Evolutionary conservation across 2,797 vertebrate species (phyloP), one percentile per base, ranked within the genome.

Genomic region (Okamejei kenojei): DNA sequence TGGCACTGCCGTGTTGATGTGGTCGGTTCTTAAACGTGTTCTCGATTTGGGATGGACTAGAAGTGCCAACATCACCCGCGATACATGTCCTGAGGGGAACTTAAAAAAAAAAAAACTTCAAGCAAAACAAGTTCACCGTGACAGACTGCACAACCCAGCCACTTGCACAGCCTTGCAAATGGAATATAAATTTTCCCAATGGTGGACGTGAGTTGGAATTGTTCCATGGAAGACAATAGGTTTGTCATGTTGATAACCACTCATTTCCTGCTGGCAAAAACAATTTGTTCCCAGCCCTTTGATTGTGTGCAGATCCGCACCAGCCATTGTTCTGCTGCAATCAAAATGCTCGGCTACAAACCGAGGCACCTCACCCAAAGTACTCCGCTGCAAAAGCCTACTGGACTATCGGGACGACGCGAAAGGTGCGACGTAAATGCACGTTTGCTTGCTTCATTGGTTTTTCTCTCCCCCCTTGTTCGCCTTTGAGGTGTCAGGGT

Each of bases 221-320:
- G 21, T 38, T 88, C 84, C 84, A 19, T 17, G 29, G 61, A 88
- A 15, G 84, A 88, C n/a, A 65, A 88, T 21, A 63, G 61, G 26
- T 17, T 88, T 65, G 61, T 65, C 32, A 1, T 88, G n/a, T 65
- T 65, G 61, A 65, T 26, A n/a, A n/a, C n/a, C n/a, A 63, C 29
- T 88, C 15, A 65, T 17, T 88, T 88, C 63, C 61, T 88, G 84
- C 61, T 35, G 61, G 58, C 84, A 88, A 88, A 54, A 88, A 32
- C 61, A 88, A 32, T 35, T 65, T 63, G 82, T 61, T 32, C 58
- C 5, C 58, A 86, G 58, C 29, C 82, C 61, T n/a, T 63, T 15
- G 61, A 15, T 32, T 65, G 13, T 29, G 23, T 63, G 82, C 58
- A 86, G 13, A 63, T 65, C 63, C 61, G 5, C 11, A n/a, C 29